phyloP scores from a whole-genome alignment of 2,113 vertebrate genomes.

The rabbit (Oryctolagus cuniculus) region DNA sequence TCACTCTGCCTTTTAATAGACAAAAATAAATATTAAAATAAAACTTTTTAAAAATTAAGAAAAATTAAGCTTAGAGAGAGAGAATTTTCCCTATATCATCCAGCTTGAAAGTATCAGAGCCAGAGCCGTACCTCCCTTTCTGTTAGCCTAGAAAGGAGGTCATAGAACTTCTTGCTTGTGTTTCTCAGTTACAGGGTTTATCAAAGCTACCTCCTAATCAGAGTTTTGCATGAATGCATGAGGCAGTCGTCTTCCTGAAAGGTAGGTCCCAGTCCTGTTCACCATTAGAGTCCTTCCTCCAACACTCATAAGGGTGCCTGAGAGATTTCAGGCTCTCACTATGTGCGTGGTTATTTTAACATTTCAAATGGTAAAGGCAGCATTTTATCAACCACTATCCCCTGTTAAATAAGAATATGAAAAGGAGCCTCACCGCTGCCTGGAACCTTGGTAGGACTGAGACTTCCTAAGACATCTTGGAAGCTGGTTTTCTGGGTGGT shows the following conservation, averaged over 20 bases:
- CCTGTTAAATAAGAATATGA: background rate
- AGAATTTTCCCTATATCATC: background rate
- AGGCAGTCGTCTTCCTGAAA: background rate
- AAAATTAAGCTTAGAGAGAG: background rate
- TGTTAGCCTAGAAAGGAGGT: background rate
- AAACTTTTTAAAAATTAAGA: background rate
- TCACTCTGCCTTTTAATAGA: too few species aligned
- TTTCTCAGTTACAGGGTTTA: background rate
- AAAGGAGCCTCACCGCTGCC: background rate
- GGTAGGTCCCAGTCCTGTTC: background rate
- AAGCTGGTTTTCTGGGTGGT: background rate
- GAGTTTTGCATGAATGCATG: background rate
- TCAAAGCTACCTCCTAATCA: background rate
- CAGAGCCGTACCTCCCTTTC: background rate
- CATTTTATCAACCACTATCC: background rate
- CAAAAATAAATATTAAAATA: too few species aligned
- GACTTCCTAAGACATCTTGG: slow-evolving; percentile 29
- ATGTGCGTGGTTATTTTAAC: background rate
- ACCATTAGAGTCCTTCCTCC: background rate
- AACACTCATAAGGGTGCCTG: background rate
- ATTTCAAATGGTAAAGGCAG: background rate
- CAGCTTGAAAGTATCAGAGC: background rate
- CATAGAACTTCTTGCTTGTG: background rate
- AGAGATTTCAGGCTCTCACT: background rate
- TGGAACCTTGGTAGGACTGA: background rate